Percentiles rank a stretch among this genome's conserved stretches.
phyloP scores from a whole-genome alignment of 2,113 vertebrate species.

The Abramis brama region DNA sequence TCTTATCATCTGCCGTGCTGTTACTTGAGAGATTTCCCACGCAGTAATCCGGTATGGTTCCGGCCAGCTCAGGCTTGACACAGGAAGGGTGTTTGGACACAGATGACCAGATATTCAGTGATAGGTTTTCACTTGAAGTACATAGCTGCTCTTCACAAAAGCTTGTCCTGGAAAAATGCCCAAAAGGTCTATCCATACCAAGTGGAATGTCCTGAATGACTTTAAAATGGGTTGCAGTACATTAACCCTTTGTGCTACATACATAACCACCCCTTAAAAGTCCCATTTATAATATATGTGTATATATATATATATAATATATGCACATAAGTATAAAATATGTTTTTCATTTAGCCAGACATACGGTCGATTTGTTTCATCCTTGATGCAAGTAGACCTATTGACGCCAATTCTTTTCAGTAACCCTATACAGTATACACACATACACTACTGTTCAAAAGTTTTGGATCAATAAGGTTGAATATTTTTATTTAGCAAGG shows the following conservation, averaged over 20 bases:
- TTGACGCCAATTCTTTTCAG: background rate
- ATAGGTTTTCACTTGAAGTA: background rate
- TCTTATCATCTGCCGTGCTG: conserved; percentile 2
- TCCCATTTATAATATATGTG: background rate
- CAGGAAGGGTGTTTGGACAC: conserved; percentile 20
- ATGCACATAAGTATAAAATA: background rate
- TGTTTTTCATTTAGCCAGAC: background rate
- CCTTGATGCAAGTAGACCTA: background rate
- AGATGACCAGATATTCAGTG: background rate
- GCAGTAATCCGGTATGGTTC: conserved; percentile 11
- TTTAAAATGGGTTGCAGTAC: background rate
- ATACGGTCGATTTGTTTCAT: background rate
- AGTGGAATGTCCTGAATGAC: background rate
- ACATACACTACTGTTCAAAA: too few species aligned
- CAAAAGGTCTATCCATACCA: background rate
- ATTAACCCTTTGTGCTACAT: background rate
- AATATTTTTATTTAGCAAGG: too few species aligned
- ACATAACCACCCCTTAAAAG: background rate
- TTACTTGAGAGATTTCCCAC: conserved; percentile 12
- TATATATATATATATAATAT: background rate
- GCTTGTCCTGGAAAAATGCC: background rate
- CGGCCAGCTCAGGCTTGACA: background rate
- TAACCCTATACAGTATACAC: background rate
- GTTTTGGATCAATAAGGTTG: too few species aligned
- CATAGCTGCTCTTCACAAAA: background rate